Evolutionary conservation across 2,113 vertebrate species (phyloP).

Genomic region (Porphyrio hochstetteri): DNA sequence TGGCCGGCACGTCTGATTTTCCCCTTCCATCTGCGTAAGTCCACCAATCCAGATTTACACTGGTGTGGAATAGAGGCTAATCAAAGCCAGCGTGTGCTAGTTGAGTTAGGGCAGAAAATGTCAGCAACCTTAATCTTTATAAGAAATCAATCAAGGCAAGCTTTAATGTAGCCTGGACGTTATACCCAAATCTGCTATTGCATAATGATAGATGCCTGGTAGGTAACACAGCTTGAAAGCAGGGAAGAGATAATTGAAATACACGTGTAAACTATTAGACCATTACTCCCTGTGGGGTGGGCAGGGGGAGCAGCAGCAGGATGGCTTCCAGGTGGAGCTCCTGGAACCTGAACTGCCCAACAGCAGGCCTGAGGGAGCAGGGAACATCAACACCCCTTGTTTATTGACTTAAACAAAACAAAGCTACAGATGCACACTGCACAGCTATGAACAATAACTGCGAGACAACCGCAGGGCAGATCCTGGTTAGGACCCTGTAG

Average conservation of each 20-base stretch:
- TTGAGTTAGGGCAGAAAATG: not conserved
- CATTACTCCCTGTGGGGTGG: not conserved
- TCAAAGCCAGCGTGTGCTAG: not conserved
- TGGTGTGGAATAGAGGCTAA: not conserved
- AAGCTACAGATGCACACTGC: not conserved
- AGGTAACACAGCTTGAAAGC: not conserved
- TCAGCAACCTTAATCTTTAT: conserved; percentile 11
- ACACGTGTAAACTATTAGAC: conserved; percentile 40
- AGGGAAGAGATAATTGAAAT: conserved; percentile 34
- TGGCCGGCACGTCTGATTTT: not conserved
- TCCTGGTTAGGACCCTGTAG: not conserved
- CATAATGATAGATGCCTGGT: not conserved
- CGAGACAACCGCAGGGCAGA: not conserved
- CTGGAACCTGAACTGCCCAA: not conserved
- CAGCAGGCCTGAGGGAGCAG: not conserved
- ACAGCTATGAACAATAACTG: not conserved
- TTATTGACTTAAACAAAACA: not conserved
- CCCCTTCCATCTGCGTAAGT: not conserved
- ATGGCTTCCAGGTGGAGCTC: conserved; percentile 51
- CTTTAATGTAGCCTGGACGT: not conserved
- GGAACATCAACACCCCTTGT: not conserved
- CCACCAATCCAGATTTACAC: not conserved
- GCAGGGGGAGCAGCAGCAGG: not conserved
- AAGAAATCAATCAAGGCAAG: not conserved
- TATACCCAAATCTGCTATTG: not conserved